Evolutionary conservation across 2,113 vertebrate species (phyloP).

Genomic region (Acinonyx jubatus): DNA sequence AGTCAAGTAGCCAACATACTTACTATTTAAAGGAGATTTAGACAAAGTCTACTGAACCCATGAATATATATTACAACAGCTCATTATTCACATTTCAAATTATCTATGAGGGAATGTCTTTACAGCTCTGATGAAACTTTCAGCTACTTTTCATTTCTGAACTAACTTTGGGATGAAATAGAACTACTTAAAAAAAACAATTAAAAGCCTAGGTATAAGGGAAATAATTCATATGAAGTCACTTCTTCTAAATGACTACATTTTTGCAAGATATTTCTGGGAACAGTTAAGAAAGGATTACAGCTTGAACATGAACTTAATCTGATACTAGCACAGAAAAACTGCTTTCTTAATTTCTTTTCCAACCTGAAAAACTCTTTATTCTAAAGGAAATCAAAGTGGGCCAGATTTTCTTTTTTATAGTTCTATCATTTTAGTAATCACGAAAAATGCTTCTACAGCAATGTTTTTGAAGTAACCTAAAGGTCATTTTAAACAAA

Average conservation of each 20-base stretch:
- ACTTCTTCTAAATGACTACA: neutral
- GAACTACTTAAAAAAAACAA: neutral
- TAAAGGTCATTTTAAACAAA: constrained; percentile 29
- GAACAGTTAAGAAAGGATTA: neutral
- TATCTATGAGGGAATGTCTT: neutral
- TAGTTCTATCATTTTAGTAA: neutral
- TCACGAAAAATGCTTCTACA: neutral
- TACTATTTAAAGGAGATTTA: neutral
- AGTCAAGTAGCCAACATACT: neutral
- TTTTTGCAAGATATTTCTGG: neutral
- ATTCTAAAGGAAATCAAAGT: neutral
- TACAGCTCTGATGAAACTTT: neutral
- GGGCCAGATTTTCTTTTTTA: neutral
- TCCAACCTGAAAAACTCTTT: neutral
- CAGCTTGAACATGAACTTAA: neutral
- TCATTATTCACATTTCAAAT: neutral
- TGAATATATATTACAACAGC: neutral
- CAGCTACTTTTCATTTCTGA: neutral
- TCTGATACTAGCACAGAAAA: neutral
- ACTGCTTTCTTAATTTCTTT: constrained; percentile 17
- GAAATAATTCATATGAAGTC: neutral
- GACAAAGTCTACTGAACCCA: neutral
- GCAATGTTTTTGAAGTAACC: neutral
- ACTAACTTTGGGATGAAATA: neutral
- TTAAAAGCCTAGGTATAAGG: neutral